Conservation (phyloP, 1,140 invertebrate genomes). For the Drosophila hydei region DNA sequence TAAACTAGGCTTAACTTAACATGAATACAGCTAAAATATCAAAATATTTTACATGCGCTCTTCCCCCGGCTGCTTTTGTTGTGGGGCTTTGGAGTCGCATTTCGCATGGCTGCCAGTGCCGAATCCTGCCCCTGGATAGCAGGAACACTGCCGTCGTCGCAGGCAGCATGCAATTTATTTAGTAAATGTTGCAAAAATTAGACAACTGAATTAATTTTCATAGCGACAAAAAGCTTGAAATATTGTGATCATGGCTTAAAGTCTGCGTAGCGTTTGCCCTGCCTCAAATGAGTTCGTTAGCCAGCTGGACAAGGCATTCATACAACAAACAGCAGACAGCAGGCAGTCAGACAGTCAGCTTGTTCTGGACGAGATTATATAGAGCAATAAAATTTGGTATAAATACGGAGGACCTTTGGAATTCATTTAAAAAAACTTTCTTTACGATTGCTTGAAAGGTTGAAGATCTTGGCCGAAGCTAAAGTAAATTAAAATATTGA, state of each 20-base stretch:
- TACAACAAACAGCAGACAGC: conserved; percentile 3
- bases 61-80: conserved; percentile 22
- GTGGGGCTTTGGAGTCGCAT: conserved; percentile 37
- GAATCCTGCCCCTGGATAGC: not conserved
- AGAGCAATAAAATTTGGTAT: not conserved
- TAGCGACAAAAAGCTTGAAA: conserved; percentile 78
- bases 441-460: too few species aligned
- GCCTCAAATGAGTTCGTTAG: conserved; percentile 60
- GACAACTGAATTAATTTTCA: conserved; percentile 80
- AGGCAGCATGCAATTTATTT: conserved; percentile 66
- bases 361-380: not conserved
- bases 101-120: conserved; percentile 38
- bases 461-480: too few species aligned
- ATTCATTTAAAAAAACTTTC: too few species aligned
- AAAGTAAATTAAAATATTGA: too few species aligned
- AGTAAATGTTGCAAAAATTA: conserved; percentile 74
- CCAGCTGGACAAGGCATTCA: conserved; percentile 8
- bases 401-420: too few species aligned
- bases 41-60: conserved; percentile 76
- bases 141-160: conserved; percentile 40
- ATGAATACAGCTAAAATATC: conserved; percentile 78
- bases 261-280: conserved; percentile 32
- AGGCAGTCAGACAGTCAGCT: conserved; percentile 11
- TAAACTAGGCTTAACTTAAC: conserved; percentile 82
- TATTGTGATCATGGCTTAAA: conserved; percentile 64